Conservation (phyloP, 1,140 invertebrate species). For the Formica exsecta region DNA sequence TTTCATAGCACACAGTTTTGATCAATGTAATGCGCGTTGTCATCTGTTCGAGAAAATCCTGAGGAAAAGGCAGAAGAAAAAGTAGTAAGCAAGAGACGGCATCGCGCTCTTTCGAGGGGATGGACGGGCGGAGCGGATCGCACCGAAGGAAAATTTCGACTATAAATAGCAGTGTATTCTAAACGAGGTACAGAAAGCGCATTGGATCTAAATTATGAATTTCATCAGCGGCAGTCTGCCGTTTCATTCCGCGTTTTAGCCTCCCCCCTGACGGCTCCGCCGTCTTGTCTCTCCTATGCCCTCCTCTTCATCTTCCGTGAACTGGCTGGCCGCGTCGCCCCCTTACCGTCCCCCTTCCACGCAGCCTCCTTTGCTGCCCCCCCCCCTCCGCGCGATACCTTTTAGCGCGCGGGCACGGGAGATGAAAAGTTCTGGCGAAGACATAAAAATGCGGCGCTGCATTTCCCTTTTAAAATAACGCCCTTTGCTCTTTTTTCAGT, state of each 20-base stretch:
- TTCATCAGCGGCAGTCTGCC: conserved; percentile 87
- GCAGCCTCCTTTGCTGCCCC: conserved; percentile 14
- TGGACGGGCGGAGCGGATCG: conserved; percentile 68
- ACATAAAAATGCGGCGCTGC: conserved; percentile 86
- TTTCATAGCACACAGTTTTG: neutral
- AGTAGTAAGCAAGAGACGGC: conserved; percentile 23
- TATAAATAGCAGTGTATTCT: conserved; percentile 87
- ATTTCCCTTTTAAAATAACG: conserved; percentile 87
- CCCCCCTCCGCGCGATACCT: conserved; percentile 45
- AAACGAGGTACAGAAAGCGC: conserved; percentile 86
- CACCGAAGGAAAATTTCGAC: conserved; percentile 86
- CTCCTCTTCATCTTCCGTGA: conserved; percentile 67
- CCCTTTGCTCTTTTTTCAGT: conserved; percentile 85
- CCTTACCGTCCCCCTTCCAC: neutral
- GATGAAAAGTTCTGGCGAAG: conserved; percentile 87
- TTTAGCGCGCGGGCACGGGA: conserved; percentile 65
- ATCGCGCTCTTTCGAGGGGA: conserved; percentile 46
- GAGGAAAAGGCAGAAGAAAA: neutral
- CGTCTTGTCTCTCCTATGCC: conserved; percentile 62
- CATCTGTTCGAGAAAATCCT: conserved; percentile 19
- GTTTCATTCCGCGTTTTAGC: conserved; percentile 86
- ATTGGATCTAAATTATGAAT: conserved; percentile 88
- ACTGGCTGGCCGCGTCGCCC: conserved; percentile 65
- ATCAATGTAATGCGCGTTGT: neutral
- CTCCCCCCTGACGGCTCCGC: conserved; percentile 74